These are phyloP conservation scores for Vesta saturnalis DNA, from an alignment of 2,888 invertebrate genomes.

Conservation along the genomic window DNA sequence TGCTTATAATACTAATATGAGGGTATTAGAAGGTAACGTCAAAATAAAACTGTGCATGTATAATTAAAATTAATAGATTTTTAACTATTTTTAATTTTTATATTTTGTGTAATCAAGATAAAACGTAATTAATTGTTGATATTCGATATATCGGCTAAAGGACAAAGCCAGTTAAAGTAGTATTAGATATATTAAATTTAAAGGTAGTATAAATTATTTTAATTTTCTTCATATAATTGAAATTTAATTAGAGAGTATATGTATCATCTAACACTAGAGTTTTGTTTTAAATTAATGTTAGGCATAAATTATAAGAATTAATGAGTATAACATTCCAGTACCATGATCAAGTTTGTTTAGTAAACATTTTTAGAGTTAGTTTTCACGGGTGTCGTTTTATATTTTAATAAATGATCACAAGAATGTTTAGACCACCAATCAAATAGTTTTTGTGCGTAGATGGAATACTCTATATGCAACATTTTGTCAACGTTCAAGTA, in stretches of 20 bases:
- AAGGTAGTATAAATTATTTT: neutral
- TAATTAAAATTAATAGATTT: conserved; percentile 14
- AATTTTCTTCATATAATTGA: neutral
- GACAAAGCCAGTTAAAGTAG: neutral
- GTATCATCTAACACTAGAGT: conserved; percentile 2
- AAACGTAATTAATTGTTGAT: conserved; percentile 13
- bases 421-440: too few relatives aligned
- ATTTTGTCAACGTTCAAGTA: too few relatives aligned
- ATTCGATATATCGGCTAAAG: conserved; percentile 4
- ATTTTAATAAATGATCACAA: too few relatives aligned
- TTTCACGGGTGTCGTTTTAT: too few relatives aligned
- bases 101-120: conserved; percentile 11
- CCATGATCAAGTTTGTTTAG: too few relatives aligned
- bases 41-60: conserved; percentile 11
- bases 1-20: conserved; percentile 1
- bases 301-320: neutral
- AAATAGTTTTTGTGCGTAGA: too few relatives aligned
- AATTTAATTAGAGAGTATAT: conserved; percentile 5
- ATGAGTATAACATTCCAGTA: neutral
- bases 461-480: too few relatives aligned
- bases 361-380: too few relatives aligned
- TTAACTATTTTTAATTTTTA: conserved; percentile 2
- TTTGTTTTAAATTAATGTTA: neutral
- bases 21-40: neutral
- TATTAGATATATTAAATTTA: conserved; percentile 1